Evolutionary conservation across 2,888 invertebrate genomes (phyloP).

Genomic region (Dexiosoma caninum): DNA sequence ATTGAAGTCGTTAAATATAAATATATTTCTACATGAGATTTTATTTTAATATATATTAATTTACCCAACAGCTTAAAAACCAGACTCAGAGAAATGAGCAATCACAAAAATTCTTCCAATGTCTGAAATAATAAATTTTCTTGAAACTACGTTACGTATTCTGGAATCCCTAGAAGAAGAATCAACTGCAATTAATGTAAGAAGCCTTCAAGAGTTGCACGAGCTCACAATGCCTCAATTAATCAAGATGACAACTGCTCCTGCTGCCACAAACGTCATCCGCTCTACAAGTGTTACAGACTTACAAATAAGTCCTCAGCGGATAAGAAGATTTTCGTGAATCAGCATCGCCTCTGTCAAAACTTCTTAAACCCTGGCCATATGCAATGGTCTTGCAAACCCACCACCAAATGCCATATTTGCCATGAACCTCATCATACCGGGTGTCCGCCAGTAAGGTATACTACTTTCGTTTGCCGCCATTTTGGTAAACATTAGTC

Average conservation of each 20-base stretch:
- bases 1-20: background rate
- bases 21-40: conserved; percentile 2
- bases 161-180: background rate
- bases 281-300: conserved; percentile 34
- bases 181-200: no score
- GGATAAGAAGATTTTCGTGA: conserved; percentile 25
- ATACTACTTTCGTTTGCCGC: no score
- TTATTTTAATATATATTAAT: conserved; percentile 11
- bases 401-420: no score
- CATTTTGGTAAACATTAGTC: no score
- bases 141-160: background rate
- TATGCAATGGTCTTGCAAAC: no score
- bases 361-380: conserved; percentile 41
- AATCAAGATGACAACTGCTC: conserved; percentile 9
- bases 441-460: no score
- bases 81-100: background rate
- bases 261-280: conserved; percentile 2
- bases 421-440: no score
- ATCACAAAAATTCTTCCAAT: background rate
- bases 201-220: background rate
- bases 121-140: background rate
- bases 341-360: background rate
- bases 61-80: background rate
- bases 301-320: conserved; percentile 16
- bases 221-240: background rate